phyloP scores from a whole-genome alignment of 37 sponge, comb jelly and placozoan species.

The Cliona cf. orientalis region DNA sequence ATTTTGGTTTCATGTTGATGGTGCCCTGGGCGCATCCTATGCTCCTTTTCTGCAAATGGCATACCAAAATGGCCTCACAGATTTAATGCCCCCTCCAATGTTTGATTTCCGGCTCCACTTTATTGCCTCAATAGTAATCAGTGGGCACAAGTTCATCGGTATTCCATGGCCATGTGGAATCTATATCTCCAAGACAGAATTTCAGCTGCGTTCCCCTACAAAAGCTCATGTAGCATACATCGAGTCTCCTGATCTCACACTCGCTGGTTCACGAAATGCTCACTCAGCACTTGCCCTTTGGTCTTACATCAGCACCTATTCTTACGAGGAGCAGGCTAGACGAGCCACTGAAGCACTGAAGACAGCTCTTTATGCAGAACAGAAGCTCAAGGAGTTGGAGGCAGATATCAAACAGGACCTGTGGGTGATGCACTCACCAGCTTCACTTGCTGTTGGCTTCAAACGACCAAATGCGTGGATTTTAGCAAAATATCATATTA shows the following conservation, averaged over 20 bases:
- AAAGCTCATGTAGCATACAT: neutral
- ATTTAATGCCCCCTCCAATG: neutral
- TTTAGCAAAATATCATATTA: constrained; percentile 3
- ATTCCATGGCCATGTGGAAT: constrained; percentile 33
- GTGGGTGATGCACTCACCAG: constrained; percentile 3
- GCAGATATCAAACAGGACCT: constrained; percentile 11
- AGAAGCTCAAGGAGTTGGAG: constrained; percentile 1
- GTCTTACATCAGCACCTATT: constrained; percentile 42
- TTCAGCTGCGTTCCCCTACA: neutral
- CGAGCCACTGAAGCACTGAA: neutral
- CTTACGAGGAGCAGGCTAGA: constrained; percentile 10
- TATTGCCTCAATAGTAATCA: constrained; percentile 35
- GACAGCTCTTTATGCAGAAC: neutral
- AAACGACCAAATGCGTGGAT: constrained; percentile 9
- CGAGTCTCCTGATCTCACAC: constrained; percentile 36
- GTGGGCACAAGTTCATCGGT: constrained; percentile 40
- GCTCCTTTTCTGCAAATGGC: constrained; percentile 44
- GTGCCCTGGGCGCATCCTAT: constrained; percentile 33
- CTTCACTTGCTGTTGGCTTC: constrained; percentile 17
- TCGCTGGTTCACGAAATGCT: constrained; percentile 42
- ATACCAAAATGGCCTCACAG: neutral
- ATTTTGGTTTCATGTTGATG: constrained; percentile 48
- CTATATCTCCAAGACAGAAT: constrained; percentile 24
- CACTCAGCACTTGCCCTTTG: constrained; percentile 17
- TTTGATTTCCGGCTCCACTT: constrained; percentile 39